phyloP scores from a whole-genome alignment of 2,113 vertebrate genomes.

The Myrmecobius fasciatus region DNA sequence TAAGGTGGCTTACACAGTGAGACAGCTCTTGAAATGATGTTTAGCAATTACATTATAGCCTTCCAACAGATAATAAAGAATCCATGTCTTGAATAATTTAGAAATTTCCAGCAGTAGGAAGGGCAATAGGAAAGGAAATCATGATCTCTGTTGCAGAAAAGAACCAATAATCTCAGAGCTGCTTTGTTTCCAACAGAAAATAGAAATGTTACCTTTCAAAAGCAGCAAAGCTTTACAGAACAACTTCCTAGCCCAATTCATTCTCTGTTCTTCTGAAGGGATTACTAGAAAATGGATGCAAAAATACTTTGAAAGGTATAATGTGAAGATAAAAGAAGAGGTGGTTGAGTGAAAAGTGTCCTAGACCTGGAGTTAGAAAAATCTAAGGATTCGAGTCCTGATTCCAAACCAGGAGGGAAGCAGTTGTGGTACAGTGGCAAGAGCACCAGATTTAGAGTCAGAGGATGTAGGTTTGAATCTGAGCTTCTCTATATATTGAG shows the following conservation, averaged over 20 bases:
- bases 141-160: conserved; percentile 31
- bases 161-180: conserved; percentile 44
- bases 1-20: conserved; percentile 51
- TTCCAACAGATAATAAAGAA: conserved; percentile 74
- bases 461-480: conserved; percentile 27
- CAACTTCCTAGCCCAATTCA: conserved; percentile 6
- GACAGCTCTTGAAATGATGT: conserved; percentile 68
- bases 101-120: conserved; percentile 69
- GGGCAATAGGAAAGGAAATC: conserved; percentile 67
- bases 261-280: conserved; percentile 40
- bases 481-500: not conserved
- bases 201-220: conserved; percentile 37
- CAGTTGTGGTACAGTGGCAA: not conserved
- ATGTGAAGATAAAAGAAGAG: not conserved
- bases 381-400: not conserved
- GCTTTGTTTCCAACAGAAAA: conserved; percentile 55
- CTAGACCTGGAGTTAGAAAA: not conserved
- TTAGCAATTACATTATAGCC: conserved; percentile 72
- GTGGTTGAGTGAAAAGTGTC: not conserved
- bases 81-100: conserved; percentile 77
- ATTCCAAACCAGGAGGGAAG: not conserved
- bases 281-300: conserved; percentile 6
- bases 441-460: not conserved
- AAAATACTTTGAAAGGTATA: conserved; percentile 22
- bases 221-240: not conserved